A percentile compares a stretch with the other conserved stretches of the same genome.
Evolutionary conservation across 2,113 vertebrate species (phyloP).

Genomic region (Cochlearius cochlearius): DNA sequence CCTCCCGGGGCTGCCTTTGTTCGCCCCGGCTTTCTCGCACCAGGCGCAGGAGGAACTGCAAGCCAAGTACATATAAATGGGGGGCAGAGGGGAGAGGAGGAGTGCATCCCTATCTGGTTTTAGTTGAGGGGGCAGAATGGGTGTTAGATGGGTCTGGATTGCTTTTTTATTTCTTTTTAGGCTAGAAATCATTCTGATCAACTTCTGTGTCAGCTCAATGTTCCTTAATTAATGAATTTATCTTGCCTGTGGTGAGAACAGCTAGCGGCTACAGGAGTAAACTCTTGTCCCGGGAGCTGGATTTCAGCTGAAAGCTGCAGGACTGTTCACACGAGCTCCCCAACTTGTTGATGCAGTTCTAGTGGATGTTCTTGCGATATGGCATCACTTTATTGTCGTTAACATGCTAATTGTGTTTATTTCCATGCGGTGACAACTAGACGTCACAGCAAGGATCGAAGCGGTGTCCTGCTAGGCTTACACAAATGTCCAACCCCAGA

Average conservation of each 20-base stretch:
- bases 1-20: background rate
- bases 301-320: background rate
- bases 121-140: background rate
- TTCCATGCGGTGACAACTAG: background rate
- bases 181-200: background rate
- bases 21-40: background rate
- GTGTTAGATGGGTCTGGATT: background rate
- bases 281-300: background rate
- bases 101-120: fast-evolving
- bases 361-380: background rate
- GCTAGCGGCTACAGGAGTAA: background rate
- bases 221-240: background rate
- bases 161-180: background rate
- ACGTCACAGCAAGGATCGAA: fast-evolving
- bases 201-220: background rate
- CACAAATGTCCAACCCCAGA: background rate
- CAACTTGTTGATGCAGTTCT: background rate
- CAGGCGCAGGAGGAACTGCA: background rate
- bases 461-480: background rate
- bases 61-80: background rate
- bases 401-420: background rate
- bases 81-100: background rate
- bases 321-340: background rate
- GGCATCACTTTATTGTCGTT: background rate
- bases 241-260: background rate